Evolutionary conservation across 2,888 invertebrate species (phyloP).

Genomic region (Metacarcinus magister): DNA sequence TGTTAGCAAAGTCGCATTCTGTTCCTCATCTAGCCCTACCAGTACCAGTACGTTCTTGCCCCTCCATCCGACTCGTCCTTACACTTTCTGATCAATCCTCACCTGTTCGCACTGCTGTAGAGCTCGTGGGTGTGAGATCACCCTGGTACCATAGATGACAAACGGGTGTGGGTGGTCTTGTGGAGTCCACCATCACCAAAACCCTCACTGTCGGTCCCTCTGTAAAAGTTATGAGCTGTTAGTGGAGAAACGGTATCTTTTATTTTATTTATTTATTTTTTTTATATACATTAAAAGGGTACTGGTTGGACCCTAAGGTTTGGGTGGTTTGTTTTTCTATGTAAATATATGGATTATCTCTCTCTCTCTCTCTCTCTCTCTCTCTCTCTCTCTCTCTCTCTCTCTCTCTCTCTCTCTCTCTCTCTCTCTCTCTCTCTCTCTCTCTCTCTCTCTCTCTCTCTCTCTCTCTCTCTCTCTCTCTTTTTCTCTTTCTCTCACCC

Average conservation of each 20-base stretch:
- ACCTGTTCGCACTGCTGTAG: constrained; percentile 76
- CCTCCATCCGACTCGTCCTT: too few species aligned
- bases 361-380: too few species aligned
- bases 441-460: constrained; percentile 44
- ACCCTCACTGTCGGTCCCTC: constrained; percentile 77
- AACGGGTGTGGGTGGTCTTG: constrained; percentile 73
- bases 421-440: constrained; percentile 39
- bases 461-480: constrained; percentile 13
- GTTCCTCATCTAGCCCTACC: neutral
- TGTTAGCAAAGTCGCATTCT: neutral
- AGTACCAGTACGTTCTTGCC: too few species aligned
- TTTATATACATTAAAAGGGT: too few species aligned
- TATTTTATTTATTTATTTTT: too few species aligned
- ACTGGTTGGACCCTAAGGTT: too few species aligned
- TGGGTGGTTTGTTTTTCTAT: too few species aligned
- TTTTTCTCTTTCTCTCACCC: constrained; percentile 54
- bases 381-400: neutral
- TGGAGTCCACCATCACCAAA: constrained; percentile 72
- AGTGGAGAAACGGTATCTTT: neutral
- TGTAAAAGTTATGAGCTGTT: neutral
- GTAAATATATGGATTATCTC: too few species aligned
- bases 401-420: constrained; percentile 30
- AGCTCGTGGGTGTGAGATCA: constrained; percentile 65
- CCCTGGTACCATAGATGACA: constrained; percentile 75
- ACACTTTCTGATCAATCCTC: neutral